Percentiles rank a stretch among this genome's conserved stretches.
Conservation (phyloP, 1,140 invertebrate genomes). For the Steinernema khuongi region DNA sequence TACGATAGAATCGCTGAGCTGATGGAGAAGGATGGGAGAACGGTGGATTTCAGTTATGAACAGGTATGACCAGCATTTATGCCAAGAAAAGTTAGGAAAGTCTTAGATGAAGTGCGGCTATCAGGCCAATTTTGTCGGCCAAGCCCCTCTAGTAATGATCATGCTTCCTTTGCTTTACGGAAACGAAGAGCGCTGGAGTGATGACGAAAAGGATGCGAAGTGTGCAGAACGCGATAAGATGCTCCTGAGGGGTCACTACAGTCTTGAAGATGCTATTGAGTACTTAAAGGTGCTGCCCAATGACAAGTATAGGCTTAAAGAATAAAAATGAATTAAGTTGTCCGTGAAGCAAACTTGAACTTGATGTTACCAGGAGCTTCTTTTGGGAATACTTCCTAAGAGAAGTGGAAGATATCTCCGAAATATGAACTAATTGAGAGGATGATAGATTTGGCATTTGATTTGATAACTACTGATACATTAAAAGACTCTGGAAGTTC, state of each 20-base stretch:
- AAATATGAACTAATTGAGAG: too few relatives aligned
- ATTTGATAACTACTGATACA: too few relatives aligned
- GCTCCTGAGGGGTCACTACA: neutral
- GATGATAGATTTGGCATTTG: too few relatives aligned
- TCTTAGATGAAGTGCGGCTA: constrained; percentile 3
- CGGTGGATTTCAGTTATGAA: neutral
- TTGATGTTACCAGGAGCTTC: too few relatives aligned
- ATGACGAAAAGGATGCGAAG: neutral
- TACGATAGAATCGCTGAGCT: neutral
- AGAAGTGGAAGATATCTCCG: too few relatives aligned
- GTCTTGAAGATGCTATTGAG: neutral
- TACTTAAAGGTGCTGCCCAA: neutral
- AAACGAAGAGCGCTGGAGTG: neutral
- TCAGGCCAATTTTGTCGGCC: neutral
- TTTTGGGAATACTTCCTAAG: too few relatives aligned
- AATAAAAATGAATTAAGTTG: too few relatives aligned
- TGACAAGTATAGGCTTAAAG: too few relatives aligned
- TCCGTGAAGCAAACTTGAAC: too few relatives aligned
- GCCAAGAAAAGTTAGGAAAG: neutral
- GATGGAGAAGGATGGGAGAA: neutral
- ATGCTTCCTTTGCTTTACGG: neutral
- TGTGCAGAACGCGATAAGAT: neutral
- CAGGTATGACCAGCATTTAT: neutral
- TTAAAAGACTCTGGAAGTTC: too few relatives aligned
- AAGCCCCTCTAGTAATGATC: neutral